Base-by-base conservation (phyloP, 2,113 vertebrate species). In the Pituophis catenifer region DNA sequence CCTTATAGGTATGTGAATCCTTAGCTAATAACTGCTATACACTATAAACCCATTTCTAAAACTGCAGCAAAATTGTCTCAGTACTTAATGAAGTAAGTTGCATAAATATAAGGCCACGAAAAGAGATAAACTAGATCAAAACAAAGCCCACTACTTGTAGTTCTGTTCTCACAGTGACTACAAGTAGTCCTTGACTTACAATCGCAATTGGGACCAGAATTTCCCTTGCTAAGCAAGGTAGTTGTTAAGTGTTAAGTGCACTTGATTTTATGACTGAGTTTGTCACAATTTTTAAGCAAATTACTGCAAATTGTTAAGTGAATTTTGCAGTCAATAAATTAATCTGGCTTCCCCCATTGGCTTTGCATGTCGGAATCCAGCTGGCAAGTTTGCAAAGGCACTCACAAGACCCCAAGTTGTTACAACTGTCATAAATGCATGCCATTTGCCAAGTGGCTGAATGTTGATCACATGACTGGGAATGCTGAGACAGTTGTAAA, bases 1-100 rank as follows among this genome's bases (percentile, higher is more conserved):
- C 99, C 99, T 0, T 99, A 99, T 98, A 98, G 99, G 99, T 99
- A 94, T 91, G 97, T 97, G n/a, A 90, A 54, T 89, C 50, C n/a
- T 8, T 8, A 2, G 55, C 52, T 91, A 85, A 86, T 59, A 3
- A 75, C 1, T 0, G 48, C 86, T 53, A 0, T 94, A 89, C 92
- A 50, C 23, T 59, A 26, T 48, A 86, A n/a, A 81, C 24, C 13
- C 24, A 81, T 58, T 89, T 50, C 3, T 70, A 75, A 1, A 87
- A 52, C 4, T n/a, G 62, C 29, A 33, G 23, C 48, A 52, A 50
- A 50, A 10, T 86, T 86, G 21, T 50, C 38, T 23, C 9, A 50
- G 48, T 52, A 52, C 48, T 57, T n/a, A 23, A 89, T 89, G n/a
- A n/a, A 89, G 3, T 57, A 9, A 33, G 21, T 33, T 57, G 88